Conservation (phyloP, 2,888 invertebrate species). For the Trichopria drosophilae region DNA sequence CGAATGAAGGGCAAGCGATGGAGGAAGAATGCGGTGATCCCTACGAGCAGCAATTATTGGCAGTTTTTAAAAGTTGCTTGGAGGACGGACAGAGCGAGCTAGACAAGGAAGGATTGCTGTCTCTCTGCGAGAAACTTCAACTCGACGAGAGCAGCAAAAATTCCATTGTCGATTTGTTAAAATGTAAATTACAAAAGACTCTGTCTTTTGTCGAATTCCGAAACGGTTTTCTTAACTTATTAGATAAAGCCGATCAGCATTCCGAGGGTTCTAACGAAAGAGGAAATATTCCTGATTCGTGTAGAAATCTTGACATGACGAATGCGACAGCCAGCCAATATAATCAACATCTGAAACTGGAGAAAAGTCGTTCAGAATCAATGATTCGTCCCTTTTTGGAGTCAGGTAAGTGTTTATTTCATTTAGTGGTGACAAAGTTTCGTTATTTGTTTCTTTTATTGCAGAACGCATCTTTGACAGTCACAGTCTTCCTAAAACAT, state of each 20-base stretch:
- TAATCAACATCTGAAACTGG: too few species aligned
- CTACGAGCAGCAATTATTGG: constrained; percentile 79
- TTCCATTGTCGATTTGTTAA: constrained; percentile 66
- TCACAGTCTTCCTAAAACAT: constrained; percentile 67
- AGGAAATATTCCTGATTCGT: constrained; percentile 23
- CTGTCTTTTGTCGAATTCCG: constrained; percentile 77
- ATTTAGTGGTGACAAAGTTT: too few species aligned
- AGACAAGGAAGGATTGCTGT: constrained; percentile 68
- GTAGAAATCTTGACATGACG: constrained; percentile 61
- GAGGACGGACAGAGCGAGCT: constrained; percentile 70
- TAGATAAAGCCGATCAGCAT: constrained; percentile 61
- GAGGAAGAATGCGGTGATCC: constrained; percentile 63
- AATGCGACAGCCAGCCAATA: constrained; percentile 50
- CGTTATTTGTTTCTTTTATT: too few species aligned
- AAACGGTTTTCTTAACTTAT: constrained; percentile 72
- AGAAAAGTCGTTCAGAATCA: too few species aligned
- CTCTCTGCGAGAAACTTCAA: constrained; percentile 76
- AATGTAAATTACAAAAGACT: constrained; percentile 56
- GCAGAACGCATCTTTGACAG: constrained; percentile 57
- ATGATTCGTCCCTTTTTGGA: too few species aligned
- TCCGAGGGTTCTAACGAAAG: constrained; percentile 15
- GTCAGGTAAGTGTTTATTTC: too few species aligned
- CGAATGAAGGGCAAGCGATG: constrained; percentile 49
- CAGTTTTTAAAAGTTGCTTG: constrained; percentile 80
- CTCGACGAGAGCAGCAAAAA: constrained; percentile 72